Conservation (phyloP, 2,797 vertebrate genomes). For the Pipistrellus pygmaeus region DNA sequence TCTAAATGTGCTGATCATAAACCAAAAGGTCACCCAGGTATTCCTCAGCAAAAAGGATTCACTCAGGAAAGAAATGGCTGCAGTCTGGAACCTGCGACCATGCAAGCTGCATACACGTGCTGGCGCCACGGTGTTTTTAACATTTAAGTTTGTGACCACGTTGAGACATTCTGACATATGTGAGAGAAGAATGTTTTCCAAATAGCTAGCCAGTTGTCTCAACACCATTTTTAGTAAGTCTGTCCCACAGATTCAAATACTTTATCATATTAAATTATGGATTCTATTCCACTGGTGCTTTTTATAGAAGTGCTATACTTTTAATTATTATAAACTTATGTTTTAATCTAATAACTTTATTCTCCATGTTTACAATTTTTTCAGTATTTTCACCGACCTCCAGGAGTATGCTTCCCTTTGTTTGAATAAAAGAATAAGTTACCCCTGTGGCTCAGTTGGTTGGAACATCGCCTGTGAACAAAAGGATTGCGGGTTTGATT, state of each 20-base stretch:
- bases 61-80: not conserved
- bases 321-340: not conserved
- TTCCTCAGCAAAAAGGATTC: not conserved
- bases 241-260: conserved; percentile 8
- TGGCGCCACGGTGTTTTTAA: not conserved
- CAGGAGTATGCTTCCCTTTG: not conserved
- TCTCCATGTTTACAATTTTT: not conserved
- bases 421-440: not conserved
- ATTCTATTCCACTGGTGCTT: not conserved
- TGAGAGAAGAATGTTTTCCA: not conserved
- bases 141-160: not conserved
- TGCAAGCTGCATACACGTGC: no score
- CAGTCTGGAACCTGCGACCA: not conserved
- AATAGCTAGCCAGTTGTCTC: conserved; percentile 21
- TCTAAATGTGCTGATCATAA: not conserved
- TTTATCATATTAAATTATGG: not conserved
- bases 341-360: not conserved
- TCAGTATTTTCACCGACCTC: not conserved
- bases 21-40: not conserved
- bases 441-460: not conserved
- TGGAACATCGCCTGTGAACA: not conserved
- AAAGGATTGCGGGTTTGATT: not conserved
- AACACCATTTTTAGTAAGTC: not conserved
- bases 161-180: not conserved
- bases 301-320: not conserved